Evolutionary conservation across 2,113 vertebrate species (phyloP), one percentile per base, ranked within the genome.

Genomic region (Onychostoma macrolepis): DNA sequence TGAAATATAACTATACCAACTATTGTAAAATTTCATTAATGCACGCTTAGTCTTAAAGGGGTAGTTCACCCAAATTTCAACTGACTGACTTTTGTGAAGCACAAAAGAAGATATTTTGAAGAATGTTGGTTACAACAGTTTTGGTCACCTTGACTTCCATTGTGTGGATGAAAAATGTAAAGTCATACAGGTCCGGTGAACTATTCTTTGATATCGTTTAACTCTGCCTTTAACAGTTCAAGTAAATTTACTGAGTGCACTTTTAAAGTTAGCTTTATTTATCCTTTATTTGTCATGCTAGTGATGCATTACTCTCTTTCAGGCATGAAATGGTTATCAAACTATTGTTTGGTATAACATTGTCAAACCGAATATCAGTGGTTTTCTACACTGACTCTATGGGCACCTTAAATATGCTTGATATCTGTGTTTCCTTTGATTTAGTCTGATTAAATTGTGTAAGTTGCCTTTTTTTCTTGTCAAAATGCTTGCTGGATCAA

Each of bases 251-350:
- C 58, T 30, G 58, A 81, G 80, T 81, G 80, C 80, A 81, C 58
- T 63, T 81, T 81, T 81, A 65, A 67, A 45, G 36, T 21, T 38
- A 56, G 77, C 77, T 80, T 81, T 65, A 74, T 74, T 43, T 74
- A 3, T 74, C 36, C 17, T 78, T 80, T 61, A 43, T 74, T 74
- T 45, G 38, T 75, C 41, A 89, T 91, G 69, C 84, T 91, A 88
- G 92, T 92, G 86, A 91, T 91, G 69, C 67, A 76, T 65, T 45
- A 65, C n/a, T 81, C 11, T 24, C 33, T 63, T 86, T 65, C 36
- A 74, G 89, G 90, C 91, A 87, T 92, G 80, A 33, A 92, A 80
- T 91, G 90, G 83, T 80, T 90, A 89, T 88, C 83, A 90, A 89
- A 92, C 48, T 84, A 13, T 38, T 72, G 84, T 84, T 88, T 78